Evolutionary conservation across 2,888 invertebrate genomes (phyloP).

Genomic region (Drosophila falleni): DNA sequence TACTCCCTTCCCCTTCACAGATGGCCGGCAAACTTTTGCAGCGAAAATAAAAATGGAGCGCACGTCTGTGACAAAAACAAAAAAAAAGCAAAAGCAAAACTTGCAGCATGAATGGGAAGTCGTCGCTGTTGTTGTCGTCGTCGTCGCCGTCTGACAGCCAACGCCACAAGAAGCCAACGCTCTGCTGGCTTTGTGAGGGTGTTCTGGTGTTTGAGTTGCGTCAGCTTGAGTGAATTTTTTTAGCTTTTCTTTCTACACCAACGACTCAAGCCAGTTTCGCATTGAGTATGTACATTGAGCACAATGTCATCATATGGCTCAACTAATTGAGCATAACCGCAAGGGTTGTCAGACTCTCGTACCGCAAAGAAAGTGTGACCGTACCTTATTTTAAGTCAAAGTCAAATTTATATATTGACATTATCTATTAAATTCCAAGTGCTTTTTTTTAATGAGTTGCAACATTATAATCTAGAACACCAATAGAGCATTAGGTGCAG

Average conservation of each 20-base stretch:
- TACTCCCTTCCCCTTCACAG: slow-evolving; percentile 50
- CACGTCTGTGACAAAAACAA: slow-evolving; percentile 81
- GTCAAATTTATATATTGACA: not conserved
- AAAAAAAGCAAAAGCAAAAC: slow-evolving; percentile 51
- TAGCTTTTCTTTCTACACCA: slow-evolving; percentile 26
- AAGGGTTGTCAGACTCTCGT: not conserved
- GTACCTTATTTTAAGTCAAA: not conserved
- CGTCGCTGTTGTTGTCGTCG: slow-evolving; percentile 33
- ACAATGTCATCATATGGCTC: not conserved
- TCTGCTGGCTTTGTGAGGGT: slow-evolving; percentile 40
- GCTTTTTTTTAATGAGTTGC: not conserved
- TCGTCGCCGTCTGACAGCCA: slow-evolving; percentile 58
- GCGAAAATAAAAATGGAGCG: slow-evolving; percentile 82
- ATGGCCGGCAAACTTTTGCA: slow-evolving; percentile 81
- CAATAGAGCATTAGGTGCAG: too few relatives aligned
- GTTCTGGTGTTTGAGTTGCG: slow-evolving; percentile 64
- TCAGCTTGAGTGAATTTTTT: slow-evolving; percentile 59
- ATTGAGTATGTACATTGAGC: slow-evolving; percentile 34
- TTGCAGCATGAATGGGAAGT: slow-evolving; percentile 79
- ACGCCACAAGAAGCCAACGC: slow-evolving; percentile 44
- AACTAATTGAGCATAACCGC: not conserved
- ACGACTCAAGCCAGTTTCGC: slow-evolving; percentile 48
- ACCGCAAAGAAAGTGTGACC: not conserved
- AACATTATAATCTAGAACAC: too few relatives aligned
- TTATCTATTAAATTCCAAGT: too few relatives aligned